Base-by-base conservation (phyloP, 2,797 vertebrate genomes). In the Parotocinclus haroldoi region DNA sequence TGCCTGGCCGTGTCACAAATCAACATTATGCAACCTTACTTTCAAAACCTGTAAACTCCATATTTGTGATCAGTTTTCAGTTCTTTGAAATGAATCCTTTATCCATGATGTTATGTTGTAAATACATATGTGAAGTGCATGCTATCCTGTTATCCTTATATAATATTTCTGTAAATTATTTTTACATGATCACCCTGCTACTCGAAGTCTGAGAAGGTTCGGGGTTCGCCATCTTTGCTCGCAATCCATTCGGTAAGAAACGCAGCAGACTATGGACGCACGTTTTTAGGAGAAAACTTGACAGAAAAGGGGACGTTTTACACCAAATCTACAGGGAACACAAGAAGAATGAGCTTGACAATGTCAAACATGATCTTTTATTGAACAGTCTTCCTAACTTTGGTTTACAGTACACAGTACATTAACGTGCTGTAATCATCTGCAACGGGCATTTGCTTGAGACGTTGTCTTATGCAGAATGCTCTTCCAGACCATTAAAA, bases 101-200 rank as follows among this genome's bases (percentile, higher is more conserved):
- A 44, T 37, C 11, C 55, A 60, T 37, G 3, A 51, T 14, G 57
- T 69, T 46, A 53, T 73, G 58, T 63, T 65, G 67, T 75, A 58
- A 18, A 68, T 62, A 67, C 39, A 46, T 45, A 16, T 66, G 18
- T 51, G 48, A 52, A 66, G 11, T 27, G 73, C 73, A 75, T 78
- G 76, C 39, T 59, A 10, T 70, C n/a, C 10, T 54, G 49, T 56
- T 54, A 27, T 68, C 52, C 38, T 54, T 17, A 42, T 44, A 27
- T 62, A 51, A 58, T 46, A 59, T 39, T 50, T 60, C 16, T 48
- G 9, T 6, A 13, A 46, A 18, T 52, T 9, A 59, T 49, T 54
- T 27, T 36, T 44, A 63, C 60, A 27, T 40, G 42, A 9, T 9
- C 8, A 7, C 40, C 10, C 10, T 42, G 40, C 7, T 42, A 42